Percentiles rank a stretch among this genome's conserved stretches.
Conservation (phyloP, 2,888 invertebrate genomes). For the Parnassius smintheus region DNA sequence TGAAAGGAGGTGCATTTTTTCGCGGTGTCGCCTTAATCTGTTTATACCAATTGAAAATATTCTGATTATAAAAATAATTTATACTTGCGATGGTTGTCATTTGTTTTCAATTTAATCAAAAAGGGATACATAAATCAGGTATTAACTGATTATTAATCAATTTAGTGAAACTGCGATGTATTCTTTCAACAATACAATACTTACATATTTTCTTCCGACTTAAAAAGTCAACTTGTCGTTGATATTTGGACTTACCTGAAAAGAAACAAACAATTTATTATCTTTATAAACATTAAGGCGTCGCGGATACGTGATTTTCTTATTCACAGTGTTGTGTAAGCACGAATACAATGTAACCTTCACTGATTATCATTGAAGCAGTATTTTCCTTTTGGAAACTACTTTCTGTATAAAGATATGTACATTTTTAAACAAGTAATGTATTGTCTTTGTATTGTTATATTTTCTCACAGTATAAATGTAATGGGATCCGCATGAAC, state of each 20-base stretch:
- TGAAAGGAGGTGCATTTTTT: too few relatives aligned
- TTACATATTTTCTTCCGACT: conserved; percentile 1
- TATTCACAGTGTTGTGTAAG: background rate
- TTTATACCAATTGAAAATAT: too few relatives aligned
- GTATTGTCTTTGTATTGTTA: background rate
- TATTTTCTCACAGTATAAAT: background rate
- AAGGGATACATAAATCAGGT: too few relatives aligned
- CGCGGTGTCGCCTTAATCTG: too few relatives aligned
- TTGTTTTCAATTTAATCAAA: conserved; percentile 1
- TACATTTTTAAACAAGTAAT: background rate
- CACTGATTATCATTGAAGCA: conserved; percentile 1
- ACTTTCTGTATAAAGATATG: background rate
- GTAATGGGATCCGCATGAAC: too few relatives aligned
- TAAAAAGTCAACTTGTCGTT: background rate
- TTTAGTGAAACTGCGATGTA: background rate
- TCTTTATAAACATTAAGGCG: background rate
- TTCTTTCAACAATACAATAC: background rate
- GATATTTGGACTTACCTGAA: conserved; percentile 18
- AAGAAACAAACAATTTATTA: conserved; percentile 8
- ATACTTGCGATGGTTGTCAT: too few relatives aligned
- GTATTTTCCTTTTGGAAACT: background rate
- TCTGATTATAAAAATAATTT: too few relatives aligned
- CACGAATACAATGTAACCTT: background rate
- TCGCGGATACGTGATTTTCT: conserved; percentile 6
- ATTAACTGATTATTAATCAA: background rate